phyloP scores from a whole-genome alignment of 2,113 vertebrate genomes.

The Campylomormyrus tamandua region DNA sequence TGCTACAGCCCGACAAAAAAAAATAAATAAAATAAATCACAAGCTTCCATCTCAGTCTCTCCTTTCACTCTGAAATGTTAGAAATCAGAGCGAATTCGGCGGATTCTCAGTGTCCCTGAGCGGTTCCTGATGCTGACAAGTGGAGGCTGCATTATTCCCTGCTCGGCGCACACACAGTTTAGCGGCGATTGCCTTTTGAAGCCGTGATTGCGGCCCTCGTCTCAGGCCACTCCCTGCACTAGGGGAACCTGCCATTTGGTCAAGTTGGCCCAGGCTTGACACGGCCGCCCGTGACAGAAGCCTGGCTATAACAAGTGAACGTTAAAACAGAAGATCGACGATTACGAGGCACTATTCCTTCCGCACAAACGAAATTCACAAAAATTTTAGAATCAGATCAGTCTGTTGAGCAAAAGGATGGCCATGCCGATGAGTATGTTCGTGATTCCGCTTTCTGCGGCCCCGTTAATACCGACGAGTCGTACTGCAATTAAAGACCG shows the following conservation, averaged over 20 bases:
- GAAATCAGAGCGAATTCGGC: constrained; percentile 34
- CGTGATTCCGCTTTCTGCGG: constrained; percentile 71
- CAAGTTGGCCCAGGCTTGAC: not conserved
- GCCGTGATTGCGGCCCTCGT: constrained; percentile 38
- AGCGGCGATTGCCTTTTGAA: constrained; percentile 37
- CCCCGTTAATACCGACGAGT: constrained; percentile 89
- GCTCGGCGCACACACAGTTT: constrained; percentile 31
- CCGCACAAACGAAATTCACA: constrained; percentile 15
- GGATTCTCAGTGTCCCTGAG: not conserved
- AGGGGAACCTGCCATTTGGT: not conserved
- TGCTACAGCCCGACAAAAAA: not conserved
- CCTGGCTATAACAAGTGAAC: not conserved
- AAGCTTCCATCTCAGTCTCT: not conserved
- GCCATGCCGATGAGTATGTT: constrained; percentile 71
- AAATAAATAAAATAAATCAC: not conserved
- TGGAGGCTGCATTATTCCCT: constrained; percentile 29
- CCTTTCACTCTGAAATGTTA: constrained; percentile 18
- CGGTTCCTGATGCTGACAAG: constrained; percentile 32
- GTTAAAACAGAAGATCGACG: not conserved
- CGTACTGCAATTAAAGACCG: constrained; percentile 92
- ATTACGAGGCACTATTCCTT: not conserved
- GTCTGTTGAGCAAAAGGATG: constrained; percentile 28
- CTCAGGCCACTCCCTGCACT: not conserved
- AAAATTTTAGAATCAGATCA: constrained; percentile 36
- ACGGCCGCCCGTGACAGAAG: not conserved